These are phyloP conservation scores for Sapajus apella DNA, from an alignment of 2,113 vertebrate species.

Conservation along the genomic window DNA sequence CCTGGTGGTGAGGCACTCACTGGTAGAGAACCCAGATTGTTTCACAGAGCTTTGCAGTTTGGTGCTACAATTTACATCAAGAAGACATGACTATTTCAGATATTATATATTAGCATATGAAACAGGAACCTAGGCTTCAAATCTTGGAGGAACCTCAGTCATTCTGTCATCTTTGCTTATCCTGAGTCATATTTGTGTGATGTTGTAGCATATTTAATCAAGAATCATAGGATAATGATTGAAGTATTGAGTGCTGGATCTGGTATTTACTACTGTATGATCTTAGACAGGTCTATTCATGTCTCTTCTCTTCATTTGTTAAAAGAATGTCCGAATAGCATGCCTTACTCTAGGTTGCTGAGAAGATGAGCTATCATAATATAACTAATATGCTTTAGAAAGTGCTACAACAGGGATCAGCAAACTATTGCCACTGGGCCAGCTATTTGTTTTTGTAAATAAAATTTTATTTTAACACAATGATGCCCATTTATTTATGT, in stretches of 20 bases:
- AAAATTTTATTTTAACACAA: not conserved
- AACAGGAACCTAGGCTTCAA: not conserved
- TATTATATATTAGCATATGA: not conserved
- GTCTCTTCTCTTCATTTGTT: not conserved
- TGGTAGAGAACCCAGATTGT: not conserved
- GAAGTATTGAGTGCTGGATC: not conserved
- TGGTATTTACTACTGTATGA: not conserved
- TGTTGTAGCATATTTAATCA: conserved; percentile 5
- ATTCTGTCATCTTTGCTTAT: not conserved
- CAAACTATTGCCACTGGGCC: not conserved
- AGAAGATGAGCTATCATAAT: not conserved
- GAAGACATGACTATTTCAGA: not conserved
- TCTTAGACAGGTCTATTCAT: not conserved
- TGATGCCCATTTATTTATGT: not conserved
- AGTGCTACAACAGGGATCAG: not conserved
- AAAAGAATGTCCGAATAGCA: not conserved
- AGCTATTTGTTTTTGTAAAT: not conserved
- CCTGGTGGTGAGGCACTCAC: not conserved
- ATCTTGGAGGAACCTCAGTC: no score
- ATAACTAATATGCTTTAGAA: conserved; percentile 3
- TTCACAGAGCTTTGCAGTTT: not conserved
- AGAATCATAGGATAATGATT: not conserved
- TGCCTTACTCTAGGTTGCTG: not conserved
- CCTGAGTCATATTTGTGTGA: not conserved
- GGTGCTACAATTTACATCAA: not conserved